Evolutionary conservation across 2,888 invertebrate genomes (phyloP).

Genomic region (Trichogramma evanescens): DNA sequence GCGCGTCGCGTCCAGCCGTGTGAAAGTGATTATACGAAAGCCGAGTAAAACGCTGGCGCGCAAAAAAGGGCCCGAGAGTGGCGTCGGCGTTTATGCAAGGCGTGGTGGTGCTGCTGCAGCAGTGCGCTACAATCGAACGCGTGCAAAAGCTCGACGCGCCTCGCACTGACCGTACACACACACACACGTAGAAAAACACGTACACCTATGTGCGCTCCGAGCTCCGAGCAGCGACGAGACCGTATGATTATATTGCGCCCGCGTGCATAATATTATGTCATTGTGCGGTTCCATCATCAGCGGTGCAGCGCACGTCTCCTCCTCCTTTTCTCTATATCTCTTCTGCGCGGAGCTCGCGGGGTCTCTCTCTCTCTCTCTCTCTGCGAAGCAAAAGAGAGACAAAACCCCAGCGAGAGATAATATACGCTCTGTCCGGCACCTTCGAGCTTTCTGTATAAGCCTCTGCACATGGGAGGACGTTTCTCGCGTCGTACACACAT

Average conservation of each 20-base stretch:
- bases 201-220: not conserved
- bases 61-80: not conserved
- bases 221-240: conserved; percentile 15
- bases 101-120: conserved; percentile 8
- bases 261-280: conserved; percentile 36
- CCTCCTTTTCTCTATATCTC: conserved; percentile 15
- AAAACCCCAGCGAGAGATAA: conserved; percentile 22
- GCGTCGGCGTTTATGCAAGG: conserved; percentile 8
- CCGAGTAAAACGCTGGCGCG: not conserved
- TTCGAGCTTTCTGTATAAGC: conserved; percentile 12
- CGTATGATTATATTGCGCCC: conserved; percentile 30
- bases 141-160: not conserved
- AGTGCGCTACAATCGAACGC: not conserved
- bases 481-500: too few relatives aligned
- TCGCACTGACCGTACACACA: not conserved
- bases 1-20: conserved; percentile 6
- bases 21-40: conserved; percentile 18
- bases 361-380: conserved; percentile 17
- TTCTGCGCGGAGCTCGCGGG: conserved; percentile 16
- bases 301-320: conserved; percentile 16
- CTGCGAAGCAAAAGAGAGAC: conserved; percentile 23
- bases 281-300: conserved; percentile 32
- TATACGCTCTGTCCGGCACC: conserved; percentile 34
- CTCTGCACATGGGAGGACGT: not conserved
- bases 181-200: not conserved